phyloP scores from a whole-genome alignment of 2,888 invertebrate genomes.

The Allacma fusca region DNA sequence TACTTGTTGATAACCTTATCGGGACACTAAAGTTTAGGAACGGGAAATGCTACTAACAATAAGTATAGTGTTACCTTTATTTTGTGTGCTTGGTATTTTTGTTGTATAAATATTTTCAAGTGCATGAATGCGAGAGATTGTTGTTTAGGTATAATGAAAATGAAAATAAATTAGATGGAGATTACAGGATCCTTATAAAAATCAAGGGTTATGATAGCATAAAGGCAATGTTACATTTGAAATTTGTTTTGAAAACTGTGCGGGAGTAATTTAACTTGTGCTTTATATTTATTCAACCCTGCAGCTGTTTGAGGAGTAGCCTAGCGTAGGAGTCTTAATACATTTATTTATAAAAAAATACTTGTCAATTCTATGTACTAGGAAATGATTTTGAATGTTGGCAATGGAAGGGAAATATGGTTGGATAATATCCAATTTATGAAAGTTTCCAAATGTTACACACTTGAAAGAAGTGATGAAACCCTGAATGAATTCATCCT shows the following conservation, averaged over 20 bases:
- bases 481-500: not conserved
- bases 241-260: not conserved
- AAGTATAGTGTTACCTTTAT: no score
- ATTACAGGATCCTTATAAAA: no score
- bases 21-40: no score
- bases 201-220: no score
- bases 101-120: no score
- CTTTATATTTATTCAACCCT: not conserved
- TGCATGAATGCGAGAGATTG: no score
- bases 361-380: not conserved
- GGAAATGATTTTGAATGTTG: constrained; percentile 1
- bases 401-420: not conserved
- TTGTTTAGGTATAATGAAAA: no score
- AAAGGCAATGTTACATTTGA: not conserved
- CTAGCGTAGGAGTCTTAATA: not conserved
- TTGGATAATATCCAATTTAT: constrained; percentile 8
- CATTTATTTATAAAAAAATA: not conserved
- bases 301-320: not conserved
- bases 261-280: not conserved
- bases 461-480: not conserved
- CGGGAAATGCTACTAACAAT: no score
- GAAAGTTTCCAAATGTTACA: not conserved
- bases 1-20: no score
- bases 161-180: no score
- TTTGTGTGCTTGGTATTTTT: no score